phyloP scores from a whole-genome alignment of 1,140 invertebrate species.

The Oryctes rhinoceros region DNA sequence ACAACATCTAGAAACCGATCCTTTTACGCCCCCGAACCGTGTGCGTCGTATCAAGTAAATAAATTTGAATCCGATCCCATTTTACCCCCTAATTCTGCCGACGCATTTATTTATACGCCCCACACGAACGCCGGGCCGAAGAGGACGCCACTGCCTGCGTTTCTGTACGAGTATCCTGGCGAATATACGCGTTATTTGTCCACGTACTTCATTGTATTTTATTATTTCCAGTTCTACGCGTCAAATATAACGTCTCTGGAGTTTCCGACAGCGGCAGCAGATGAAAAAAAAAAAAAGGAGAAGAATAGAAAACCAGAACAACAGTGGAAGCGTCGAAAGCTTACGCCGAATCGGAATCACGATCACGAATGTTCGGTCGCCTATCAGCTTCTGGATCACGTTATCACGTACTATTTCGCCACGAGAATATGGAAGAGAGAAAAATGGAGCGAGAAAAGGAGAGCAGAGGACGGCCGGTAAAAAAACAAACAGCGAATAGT shows the following conservation, averaged over 20 bases:
- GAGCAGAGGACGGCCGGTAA: background rate
- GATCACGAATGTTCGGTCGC: conserved; percentile 20
- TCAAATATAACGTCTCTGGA: conserved; percentile 1
- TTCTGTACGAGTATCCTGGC: background rate
- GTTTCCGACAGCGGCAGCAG: background rate
- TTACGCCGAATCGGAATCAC: background rate
- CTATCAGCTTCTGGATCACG: conserved; percentile 22
- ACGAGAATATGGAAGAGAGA: background rate
- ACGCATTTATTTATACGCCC: conserved; percentile 19
- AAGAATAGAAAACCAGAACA: conserved; percentile 1
- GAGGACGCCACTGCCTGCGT: background rate
- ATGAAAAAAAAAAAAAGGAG: background rate
- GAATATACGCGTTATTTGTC: conserved; percentile 28
- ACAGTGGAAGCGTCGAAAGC: conserved; percentile 12
- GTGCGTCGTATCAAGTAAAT: conserved; percentile 33
- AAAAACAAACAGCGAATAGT: conserved; percentile 16
- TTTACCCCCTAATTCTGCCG: background rate
- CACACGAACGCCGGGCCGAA: background rate
- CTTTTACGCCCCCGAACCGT: conserved; percentile 6
- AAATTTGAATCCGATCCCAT: conserved; percentile 36
- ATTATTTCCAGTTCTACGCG: conserved; percentile 34
- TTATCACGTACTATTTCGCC: conserved; percentile 18
- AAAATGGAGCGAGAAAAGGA: background rate
- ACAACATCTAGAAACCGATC: background rate
- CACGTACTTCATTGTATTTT: conserved; percentile 37